These are phyloP conservation scores for Ophiodon elongatus DNA, from an alignment of 2,113 vertebrate species.

Conservation along the genomic window DNA sequence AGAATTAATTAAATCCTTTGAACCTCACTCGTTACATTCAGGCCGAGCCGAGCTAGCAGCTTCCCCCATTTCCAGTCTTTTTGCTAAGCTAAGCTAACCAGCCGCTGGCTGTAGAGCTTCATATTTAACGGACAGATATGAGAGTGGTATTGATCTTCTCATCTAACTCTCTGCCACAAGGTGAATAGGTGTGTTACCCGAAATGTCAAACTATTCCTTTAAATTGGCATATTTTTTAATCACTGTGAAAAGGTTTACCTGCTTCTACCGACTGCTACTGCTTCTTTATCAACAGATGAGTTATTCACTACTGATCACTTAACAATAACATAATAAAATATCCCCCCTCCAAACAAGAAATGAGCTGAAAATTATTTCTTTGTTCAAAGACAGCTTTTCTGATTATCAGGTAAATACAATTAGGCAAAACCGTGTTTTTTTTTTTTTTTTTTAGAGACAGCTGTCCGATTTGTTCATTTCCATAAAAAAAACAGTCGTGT, in stretches of 20 bases:
- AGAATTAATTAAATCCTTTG: neutral
- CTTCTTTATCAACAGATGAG: too few relatives aligned
- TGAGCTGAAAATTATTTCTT: neutral
- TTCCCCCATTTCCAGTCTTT: neutral
- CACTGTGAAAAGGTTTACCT: neutral
- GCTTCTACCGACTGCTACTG: neutral
- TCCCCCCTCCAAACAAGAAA: neutral
- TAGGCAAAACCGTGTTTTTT: neutral
- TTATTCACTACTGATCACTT: neutral
- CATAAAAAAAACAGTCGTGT: neutral
- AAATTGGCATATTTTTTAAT: neutral
- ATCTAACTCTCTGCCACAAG: neutral
- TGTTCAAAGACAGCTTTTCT: neutral
- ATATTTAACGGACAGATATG: neutral
- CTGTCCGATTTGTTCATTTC: neutral
- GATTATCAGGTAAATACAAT: neutral
- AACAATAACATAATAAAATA: neutral
- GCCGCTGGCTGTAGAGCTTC: neutral
- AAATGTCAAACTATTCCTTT: neutral
- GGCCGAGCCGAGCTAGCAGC: neutral
- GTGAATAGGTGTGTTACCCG: neutral
- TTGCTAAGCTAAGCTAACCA: neutral
- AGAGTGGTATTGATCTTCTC: neutral
- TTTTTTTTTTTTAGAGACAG: neutral
- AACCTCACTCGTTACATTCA: neutral